A percentile compares a stretch with the other conserved stretches of the same genome.
Conservation (phyloP, 1,140 invertebrate species). For the Euwallacea similis region DNA sequence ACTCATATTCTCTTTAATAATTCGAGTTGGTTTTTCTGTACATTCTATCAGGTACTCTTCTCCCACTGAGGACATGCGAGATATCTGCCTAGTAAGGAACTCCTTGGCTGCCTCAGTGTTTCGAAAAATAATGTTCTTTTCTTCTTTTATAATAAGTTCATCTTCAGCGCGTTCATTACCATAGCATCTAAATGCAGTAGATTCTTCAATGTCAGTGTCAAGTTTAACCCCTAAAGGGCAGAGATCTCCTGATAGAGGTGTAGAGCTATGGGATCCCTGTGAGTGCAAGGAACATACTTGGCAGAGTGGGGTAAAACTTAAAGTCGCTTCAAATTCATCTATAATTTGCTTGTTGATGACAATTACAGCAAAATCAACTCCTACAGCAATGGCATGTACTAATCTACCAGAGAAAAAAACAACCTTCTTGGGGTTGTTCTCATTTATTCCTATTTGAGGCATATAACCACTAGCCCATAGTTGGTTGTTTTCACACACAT, state of each 20-base stretch:
- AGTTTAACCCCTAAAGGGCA: slow-evolving; percentile 56
- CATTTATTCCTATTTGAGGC: slow-evolving; percentile 68
- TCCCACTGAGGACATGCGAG: slow-evolving; percentile 69
- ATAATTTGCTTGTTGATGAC: slow-evolving; percentile 65
- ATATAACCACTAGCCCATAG: slow-evolving; percentile 75
- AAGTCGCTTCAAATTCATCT: slow-evolving; percentile 63
- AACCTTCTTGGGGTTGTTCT: slow-evolving; percentile 63
- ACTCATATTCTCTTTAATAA: slow-evolving; percentile 73
- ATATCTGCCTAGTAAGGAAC: slow-evolving; percentile 70
- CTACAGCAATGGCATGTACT: slow-evolving; percentile 65
- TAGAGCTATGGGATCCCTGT: slow-evolving; percentile 56
- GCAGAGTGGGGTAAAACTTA: slow-evolving; percentile 1
- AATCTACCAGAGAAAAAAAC: slow-evolving; percentile 68
- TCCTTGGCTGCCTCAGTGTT: slow-evolving; percentile 72
- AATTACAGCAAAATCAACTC: slow-evolving; percentile 68
- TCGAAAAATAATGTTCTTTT: slow-evolving; percentile 69
- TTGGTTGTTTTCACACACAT: slow-evolving; percentile 68
- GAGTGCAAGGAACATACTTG: slow-evolving; percentile 53
- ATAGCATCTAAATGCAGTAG: not conserved
- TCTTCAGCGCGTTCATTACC: slow-evolving; percentile 43
- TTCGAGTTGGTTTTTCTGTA: slow-evolving; percentile 65
- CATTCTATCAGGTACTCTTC: slow-evolving; percentile 68
- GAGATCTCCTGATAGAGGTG: slow-evolving; percentile 51
- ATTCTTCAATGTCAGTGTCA: slow-evolving; percentile 12
- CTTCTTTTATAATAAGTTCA: slow-evolving; percentile 49